Base-by-base conservation (phyloP, 2,888 invertebrate genomes). In the Tuta absoluta region DNA sequence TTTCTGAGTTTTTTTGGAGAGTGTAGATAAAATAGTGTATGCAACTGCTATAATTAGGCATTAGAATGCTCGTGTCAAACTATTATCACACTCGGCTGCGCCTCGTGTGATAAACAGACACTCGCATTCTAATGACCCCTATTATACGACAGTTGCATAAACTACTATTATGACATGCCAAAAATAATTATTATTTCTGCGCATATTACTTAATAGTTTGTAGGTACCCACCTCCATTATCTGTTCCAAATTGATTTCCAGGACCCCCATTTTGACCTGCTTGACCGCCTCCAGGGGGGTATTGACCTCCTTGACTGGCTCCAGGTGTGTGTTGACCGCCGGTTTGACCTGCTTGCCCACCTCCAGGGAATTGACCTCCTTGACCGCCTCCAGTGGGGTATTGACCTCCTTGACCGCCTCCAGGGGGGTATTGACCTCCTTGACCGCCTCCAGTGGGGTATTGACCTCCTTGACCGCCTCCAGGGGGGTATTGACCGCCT, bases 201-300 rank as follows among this genome's bases (percentile, higher is more conserved):
- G 4, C 33, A 8, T 33, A 24, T 56, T 17, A 23, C 2, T 56
- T 12, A n/a, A 24, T 12, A n/a, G 3, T 11, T 60, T 12, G 24
- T 21, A n/a, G 7, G 14, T 58, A 17, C 58, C 14, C 21, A 58
- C 58, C 60, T 17, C 23, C 60, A 60, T 8, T 60, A 10, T 21
- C 60, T 12, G 23, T 60, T 60, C 66, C 65, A 59, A 63, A 66
- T 11, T 65, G 62, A 48, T 61, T 64, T 17, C 61, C 67, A 0
- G 41, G 21, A 0, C 37, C 38, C 0, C 58, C 19, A n/a, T n/a
- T n/a, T n/a, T n/a, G n/a, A n/a, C n/a, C n/a, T n/a, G 38, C 19
- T n/a, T n/a, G 21, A 0, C 37, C 38, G 1, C 58, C 19, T 2
- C 65, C 65, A 24, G 57, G 51, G 21, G 24, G 23, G 11, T 60